Evolutionary conservation across 2,113 vertebrate species (phyloP).

Genomic region (Lophotis ruficrista): DNA sequence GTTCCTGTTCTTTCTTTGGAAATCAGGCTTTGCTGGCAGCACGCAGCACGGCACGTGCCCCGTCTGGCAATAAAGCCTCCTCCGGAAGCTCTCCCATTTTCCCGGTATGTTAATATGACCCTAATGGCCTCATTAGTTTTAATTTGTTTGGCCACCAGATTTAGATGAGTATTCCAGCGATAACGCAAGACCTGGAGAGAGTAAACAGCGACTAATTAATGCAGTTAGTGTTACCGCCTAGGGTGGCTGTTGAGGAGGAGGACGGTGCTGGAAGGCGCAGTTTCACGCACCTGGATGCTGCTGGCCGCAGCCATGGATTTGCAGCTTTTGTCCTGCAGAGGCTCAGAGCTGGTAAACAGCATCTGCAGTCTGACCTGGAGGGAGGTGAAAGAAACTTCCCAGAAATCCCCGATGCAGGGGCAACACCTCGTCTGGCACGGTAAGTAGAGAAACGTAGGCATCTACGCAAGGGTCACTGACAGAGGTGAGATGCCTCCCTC

Average conservation of each 20-base stretch:
- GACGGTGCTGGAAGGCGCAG: background rate
- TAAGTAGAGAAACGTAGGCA: background rate
- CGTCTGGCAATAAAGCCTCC: background rate
- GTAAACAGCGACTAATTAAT: conserved; percentile 60
- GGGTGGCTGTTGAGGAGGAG: background rate
- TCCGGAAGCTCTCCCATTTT: background rate
- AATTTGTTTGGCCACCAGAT: conserved; percentile 68
- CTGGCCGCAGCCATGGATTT: background rate
- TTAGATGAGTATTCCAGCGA: conserved; percentile 45
- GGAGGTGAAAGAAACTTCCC: background rate
- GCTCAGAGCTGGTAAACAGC: background rate
- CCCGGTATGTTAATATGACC: conserved; percentile 16
- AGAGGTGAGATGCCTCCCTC: background rate
- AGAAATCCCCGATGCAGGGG: background rate
- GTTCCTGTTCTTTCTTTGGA: background rate
- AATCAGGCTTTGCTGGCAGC: background rate
- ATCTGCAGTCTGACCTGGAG: background rate
- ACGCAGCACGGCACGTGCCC: fast-evolving
- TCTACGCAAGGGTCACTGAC: fast-evolving
- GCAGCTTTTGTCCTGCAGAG: background rate
- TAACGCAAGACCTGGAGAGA: background rate
- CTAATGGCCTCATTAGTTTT: conserved; percentile 68
- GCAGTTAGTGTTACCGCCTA: background rate
- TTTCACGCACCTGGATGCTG: background rate
- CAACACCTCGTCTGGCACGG: background rate